Conservation (phyloP, 2,888 invertebrate species). For the Koerneria pararmatus region DNA sequence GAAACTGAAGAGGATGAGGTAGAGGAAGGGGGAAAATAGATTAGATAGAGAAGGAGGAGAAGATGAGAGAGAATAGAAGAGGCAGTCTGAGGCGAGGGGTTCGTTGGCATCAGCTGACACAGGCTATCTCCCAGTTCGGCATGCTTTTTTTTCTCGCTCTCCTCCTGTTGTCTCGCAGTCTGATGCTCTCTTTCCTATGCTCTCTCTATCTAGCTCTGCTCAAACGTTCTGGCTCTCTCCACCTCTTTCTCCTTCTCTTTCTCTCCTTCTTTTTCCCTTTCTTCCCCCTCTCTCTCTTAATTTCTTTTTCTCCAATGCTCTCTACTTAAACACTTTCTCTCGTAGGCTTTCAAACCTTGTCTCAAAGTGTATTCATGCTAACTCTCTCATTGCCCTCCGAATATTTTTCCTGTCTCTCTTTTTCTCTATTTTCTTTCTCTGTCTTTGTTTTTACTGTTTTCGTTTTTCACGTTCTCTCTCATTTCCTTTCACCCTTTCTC, state of each 20-base stretch:
- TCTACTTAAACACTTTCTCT: background rate
- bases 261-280: background rate
- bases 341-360: no score
- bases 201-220: background rate
- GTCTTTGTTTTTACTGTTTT: no score
- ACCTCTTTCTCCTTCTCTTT: conserved; percentile 5
- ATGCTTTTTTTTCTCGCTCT: background rate
- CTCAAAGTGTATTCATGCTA: no score
- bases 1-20: background rate
- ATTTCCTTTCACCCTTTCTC: no score
- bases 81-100: background rate
- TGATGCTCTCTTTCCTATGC: background rate
- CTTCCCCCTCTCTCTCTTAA: background rate
- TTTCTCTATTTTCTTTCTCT: no score
- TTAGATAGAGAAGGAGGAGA: background rate
- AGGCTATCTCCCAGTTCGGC: no score
- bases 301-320: background rate
- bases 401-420: no score
- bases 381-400: no score
- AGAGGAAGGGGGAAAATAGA: background rate
- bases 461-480: no score
- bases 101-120: no score
- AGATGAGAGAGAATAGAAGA: background rate
- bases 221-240: background rate
- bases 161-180: background rate